Percentiles rank a stretch among this genome's conserved stretches.
Evolutionary conservation across 1,140 invertebrate species (phyloP).

Genomic region (Episyrphus balteatus): DNA sequence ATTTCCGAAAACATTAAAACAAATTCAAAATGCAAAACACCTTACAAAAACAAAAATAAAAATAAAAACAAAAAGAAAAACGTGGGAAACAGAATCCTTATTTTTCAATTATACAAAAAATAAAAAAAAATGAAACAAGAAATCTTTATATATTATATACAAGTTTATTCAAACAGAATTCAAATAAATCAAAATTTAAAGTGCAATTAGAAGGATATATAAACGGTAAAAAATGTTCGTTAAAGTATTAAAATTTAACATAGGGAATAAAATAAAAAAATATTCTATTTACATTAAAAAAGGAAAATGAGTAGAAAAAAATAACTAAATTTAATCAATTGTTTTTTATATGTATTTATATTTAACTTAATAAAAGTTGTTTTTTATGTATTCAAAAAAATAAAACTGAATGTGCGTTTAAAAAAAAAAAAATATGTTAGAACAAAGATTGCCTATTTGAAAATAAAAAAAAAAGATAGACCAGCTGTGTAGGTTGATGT

Average conservation of each 20-base stretch:
- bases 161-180: constrained; percentile 36
- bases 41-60: constrained; percentile 4
- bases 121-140: constrained; percentile 11
- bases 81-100: constrained; percentile 4
- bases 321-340: too few species aligned
- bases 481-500: too few species aligned
- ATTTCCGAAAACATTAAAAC: constrained; percentile 2
- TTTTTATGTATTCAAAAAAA: constrained; percentile 6
- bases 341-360: too few species aligned
- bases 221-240: constrained; percentile 25
- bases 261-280: constrained; percentile 2
- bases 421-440: too few species aligned
- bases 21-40: too few species aligned
- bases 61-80: constrained; percentile 3
- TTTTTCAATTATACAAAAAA: constrained; percentile 2
- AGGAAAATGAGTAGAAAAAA: too few species aligned
- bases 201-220: constrained; percentile 43
- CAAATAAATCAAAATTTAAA: constrained; percentile 25
- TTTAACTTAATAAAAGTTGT: constrained; percentile 6
- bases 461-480: too few species aligned
- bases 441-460: too few species aligned
- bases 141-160: constrained; percentile 19
- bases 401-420: too few species aligned
- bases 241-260: constrained; percentile 1
- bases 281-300: constrained; percentile 1